Conservation (phyloP, 2,113 vertebrate species). For the Amblyopsis rosae region DNA sequence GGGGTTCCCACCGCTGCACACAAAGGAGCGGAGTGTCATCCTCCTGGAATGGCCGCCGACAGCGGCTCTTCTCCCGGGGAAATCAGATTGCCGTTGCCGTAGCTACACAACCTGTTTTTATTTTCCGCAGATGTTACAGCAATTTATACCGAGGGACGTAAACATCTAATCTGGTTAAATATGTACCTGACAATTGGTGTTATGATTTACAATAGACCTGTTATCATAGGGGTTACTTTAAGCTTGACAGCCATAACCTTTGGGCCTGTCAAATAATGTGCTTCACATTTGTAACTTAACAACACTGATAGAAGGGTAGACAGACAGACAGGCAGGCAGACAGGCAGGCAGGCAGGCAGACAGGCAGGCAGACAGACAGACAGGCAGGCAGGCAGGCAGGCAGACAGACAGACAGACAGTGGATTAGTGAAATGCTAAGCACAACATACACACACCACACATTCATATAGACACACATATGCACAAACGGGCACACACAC, state of each 20-base stretch:
- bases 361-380: slow-evolving; percentile 14
- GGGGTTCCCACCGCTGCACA: slow-evolving; percentile 26
- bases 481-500: slow-evolving; percentile 19
- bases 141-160: slow-evolving; percentile 31
- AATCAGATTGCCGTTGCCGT: background rate
- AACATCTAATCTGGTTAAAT: slow-evolving; percentile 63
- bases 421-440: slow-evolving; percentile 31
- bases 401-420: background rate
- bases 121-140: slow-evolving; percentile 42
- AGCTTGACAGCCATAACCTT: slow-evolving; percentile 33
- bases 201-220: slow-evolving; percentile 46
- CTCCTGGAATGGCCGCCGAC: background rate
- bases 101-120: slow-evolving; percentile 20
- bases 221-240: slow-evolving; percentile 55
- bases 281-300: slow-evolving; percentile 13
- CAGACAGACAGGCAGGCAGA: slow-evolving; percentile 2
- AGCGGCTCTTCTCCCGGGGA: background rate
- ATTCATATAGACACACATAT: slow-evolving; percentile 3
- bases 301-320: slow-evolving; percentile 23
- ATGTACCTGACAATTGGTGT: slow-evolving; percentile 47
- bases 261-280: slow-evolving; percentile 4
- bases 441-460: slow-evolving; percentile 48
- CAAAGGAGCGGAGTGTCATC: slow-evolving; percentile 30
- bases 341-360: background rate
- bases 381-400: background rate